Base-by-base conservation (phyloP, 2,888 invertebrate genomes). In the Eilema depressum region DNA sequence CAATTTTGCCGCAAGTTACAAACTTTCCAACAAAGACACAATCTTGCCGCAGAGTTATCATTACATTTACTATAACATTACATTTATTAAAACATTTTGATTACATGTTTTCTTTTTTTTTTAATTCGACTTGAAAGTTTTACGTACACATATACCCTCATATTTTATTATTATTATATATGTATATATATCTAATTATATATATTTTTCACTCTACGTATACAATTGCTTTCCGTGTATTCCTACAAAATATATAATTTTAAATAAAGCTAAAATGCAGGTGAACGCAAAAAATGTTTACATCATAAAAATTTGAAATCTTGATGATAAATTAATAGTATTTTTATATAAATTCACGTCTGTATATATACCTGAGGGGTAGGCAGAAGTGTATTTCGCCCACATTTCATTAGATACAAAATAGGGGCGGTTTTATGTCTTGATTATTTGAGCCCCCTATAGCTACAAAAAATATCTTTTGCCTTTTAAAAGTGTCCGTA, bases 131-230 rank as follows among this genome's bases (percentile, higher is more conserved):
- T 63, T 66, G 26, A 63, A 71, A 63, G 23, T 57, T 63, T 81
- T 81, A 81, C 81, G 75, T 81, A 78, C 73, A 62, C 71, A 71
- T 75, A 75, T 79, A 81, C 81, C 81, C 81, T 81, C 81, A 81
- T 81, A 71, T 78, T 75, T 25, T 71, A 70, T 73, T 68, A 64
- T 64, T 66, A 63, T 53, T 67, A 63, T 59, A 23, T 63, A 70
- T 30, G 28, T 25, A 59, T 67, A 61, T 66, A 67, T 56, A 64
- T 61, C 47, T 69, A 72, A 60, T 68, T 47, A 72, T 72, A 72
- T 70, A 65, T 66, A 69, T 62, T 63, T 62, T 63, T 69, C 59
- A 69, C 1, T 76, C 81, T 81, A 81, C 81, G 81, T 81, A 81
- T 81, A 81, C 80, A 75, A 74, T 75, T 81, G 80, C 77, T 33